Evolutionary conservation across 2,888 invertebrate species (phyloP), one percentile per base, ranked within the genome.

Genomic region (Megalurothrips usitatus): DNA sequence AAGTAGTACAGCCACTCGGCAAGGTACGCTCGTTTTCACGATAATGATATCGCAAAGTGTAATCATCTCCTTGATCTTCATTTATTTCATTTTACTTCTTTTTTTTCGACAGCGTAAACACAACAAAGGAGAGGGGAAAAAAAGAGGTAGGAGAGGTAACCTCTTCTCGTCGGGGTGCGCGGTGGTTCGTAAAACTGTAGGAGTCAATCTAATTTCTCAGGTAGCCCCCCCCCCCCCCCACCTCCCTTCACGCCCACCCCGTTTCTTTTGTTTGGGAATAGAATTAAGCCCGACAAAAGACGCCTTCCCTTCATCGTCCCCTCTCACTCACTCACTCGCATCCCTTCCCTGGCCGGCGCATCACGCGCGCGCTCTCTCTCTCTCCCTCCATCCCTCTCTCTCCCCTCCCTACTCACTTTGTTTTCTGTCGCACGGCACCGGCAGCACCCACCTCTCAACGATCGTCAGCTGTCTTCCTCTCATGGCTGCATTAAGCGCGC

Each of bases 401-500:
- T 58, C 58, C 17, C 58, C 10, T 8, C 58, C n/a, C 58, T 58
- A n/a, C 58, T 14, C 58, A 19, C 58, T 58, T n/a, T n/a, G 58
- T n/a, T 17, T 43, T 43, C 58, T 58, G 19, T 58, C 58, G 58
- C 58, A n/a, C n/a, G n/a, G n/a, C n/a, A 43, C 34, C 34, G 34
- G 34, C 34, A 4, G 34, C 17, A 0, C 58, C 58, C 14, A 58
- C 58, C 58, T 58, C 17, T 58, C n/a, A 43, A 17, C 58, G n/a
- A 58, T 58, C 68, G 26, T 26, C 68, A 75, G 68, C 68, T 75
- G 68, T 58, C 68, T 26, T 75, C 26, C 68, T 75, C 68, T 75
- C 68, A 75, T 75, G 26, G 23, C 68, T 75, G 68, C 68, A 75
- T 75, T 75, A 75, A 26, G 58, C 52, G 52, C 52, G 52, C 6